A percentile compares a stretch with the other conserved stretches of the same genome.
phyloP scores from a whole-genome alignment of 2,113 vertebrate genomes.

The Pachycephala philippinensis region DNA sequence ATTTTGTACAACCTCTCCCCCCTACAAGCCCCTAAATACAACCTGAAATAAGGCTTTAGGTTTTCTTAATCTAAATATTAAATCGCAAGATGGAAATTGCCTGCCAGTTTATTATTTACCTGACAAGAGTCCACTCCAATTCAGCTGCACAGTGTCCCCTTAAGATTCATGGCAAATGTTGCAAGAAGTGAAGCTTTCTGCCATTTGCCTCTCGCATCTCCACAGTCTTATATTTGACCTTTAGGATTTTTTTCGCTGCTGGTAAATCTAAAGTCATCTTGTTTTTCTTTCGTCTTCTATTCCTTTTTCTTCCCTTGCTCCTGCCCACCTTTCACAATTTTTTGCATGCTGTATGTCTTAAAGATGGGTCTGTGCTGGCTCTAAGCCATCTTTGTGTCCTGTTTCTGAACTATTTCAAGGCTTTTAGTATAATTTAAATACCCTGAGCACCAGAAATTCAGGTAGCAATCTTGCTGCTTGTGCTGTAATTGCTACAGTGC shows the following conservation, averaged over 20 bases:
- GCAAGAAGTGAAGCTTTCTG: background rate
- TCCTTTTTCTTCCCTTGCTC: background rate
- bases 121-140: background rate
- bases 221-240: background rate
- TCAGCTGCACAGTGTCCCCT: background rate
- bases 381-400: slow-evolving; percentile 39
- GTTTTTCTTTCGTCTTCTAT: background rate
- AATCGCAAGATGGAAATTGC: background rate
- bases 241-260: background rate
- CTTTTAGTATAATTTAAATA: slow-evolving; percentile 22
- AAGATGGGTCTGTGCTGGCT: slow-evolving; percentile 6
- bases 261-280: background rate
- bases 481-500: background rate
- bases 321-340: background rate
- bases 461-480: background rate
- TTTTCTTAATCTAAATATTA: background rate
- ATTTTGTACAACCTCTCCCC: no score
- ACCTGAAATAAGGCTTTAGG: background rate
- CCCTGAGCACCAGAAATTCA: background rate
- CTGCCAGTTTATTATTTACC: background rate
- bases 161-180: background rate
- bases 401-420: background rate
- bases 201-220: background rate
- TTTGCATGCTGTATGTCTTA: background rate
- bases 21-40: fast-evolving